Evolutionary conservation across 2,888 invertebrate species (phyloP).

Genomic region (Drosophila neotestacea): DNA sequence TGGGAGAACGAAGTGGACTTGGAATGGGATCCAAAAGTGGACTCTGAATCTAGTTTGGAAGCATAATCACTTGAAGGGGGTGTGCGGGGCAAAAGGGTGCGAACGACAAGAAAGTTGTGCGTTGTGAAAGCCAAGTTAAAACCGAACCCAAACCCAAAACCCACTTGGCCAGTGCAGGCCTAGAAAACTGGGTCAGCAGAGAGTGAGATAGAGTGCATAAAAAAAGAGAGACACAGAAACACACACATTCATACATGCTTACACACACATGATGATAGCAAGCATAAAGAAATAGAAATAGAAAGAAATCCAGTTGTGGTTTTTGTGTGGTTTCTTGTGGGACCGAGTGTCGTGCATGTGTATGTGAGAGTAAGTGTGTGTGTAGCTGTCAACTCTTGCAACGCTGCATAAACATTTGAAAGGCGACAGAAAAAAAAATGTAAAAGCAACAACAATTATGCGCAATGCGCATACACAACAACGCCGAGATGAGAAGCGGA

Average conservation of each 20-base stretch:
- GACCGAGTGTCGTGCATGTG: conserved; percentile 12
- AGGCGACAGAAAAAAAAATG: conserved; percentile 34
- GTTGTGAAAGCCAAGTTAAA: conserved; percentile 49
- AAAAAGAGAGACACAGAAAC: conserved; percentile 26
- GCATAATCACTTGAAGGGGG: background rate
- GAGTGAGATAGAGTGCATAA: conserved; percentile 55
- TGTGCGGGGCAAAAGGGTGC: conserved; percentile 11
- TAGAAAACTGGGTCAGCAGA: conserved; percentile 70
- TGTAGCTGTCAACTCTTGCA: conserved; percentile 41
- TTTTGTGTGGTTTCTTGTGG: conserved; percentile 50
- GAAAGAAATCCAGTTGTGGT: conserved; percentile 69
- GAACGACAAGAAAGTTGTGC: conserved; percentile 49
- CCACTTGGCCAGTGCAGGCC: conserved; percentile 59
- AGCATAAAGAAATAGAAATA: conserved; percentile 22
- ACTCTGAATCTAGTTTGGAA: conserved; percentile 2
- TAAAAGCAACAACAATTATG: conserved; percentile 45
- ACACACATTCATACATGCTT: conserved; percentile 2
- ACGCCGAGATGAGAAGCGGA: conserved; percentile 31
- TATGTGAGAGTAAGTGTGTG: conserved; percentile 7
- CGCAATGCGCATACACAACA: conserved; percentile 46
- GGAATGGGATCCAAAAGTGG: conserved; percentile 26
- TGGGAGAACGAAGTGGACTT: background rate
- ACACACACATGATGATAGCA: conserved; percentile 1
- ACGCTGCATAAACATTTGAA: conserved; percentile 48
- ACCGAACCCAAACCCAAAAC: conserved; percentile 37